Percentiles rank a stretch among this genome's conserved stretches.
Evolutionary conservation across 2,113 vertebrate species (phyloP).

Genomic region (Pluvianellus socialis): DNA sequence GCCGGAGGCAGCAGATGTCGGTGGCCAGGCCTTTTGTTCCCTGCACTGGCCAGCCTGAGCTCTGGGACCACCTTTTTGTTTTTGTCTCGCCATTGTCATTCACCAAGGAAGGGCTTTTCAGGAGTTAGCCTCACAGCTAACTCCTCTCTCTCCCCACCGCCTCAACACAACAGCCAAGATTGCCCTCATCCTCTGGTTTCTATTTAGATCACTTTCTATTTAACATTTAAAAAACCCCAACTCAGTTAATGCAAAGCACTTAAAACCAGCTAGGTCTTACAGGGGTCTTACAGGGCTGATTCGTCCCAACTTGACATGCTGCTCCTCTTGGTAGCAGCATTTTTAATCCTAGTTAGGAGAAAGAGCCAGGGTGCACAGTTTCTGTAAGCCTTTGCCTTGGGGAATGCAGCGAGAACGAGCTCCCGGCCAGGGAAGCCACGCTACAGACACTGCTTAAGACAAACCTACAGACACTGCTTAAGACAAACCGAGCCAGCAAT

Average conservation of each 20-base stretch:
- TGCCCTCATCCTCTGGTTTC: slow-evolving; percentile 17
- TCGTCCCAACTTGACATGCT: not conserved
- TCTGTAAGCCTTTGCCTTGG: not conserved
- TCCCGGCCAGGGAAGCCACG: not conserved
- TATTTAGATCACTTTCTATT: slow-evolving; percentile 38
- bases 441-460: not conserved
- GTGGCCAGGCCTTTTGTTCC: slow-evolving; percentile 74
- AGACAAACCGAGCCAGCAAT: not conserved
- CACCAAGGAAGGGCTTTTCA: slow-evolving; percentile 70
- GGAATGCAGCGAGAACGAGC: not conserved
- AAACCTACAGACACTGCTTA: not conserved
- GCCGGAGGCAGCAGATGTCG: slow-evolving; percentile 82
- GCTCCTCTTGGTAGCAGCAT: not conserved
- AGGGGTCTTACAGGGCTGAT: not conserved
- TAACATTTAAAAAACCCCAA: slow-evolving; percentile 10
- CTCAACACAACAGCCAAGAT: not conserved
- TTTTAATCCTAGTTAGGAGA: not conserved
- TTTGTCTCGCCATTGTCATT: slow-evolving; percentile 82
- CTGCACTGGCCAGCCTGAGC: slow-evolving; percentile 31
- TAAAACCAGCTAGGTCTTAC: not conserved
- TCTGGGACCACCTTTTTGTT: slow-evolving; percentile 75
- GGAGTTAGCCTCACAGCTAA: not conserved
- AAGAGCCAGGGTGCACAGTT: not conserved
- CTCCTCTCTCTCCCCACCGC: not conserved
- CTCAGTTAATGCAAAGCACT: not conserved